These are phyloP conservation scores for Florisuga fusca DNA, from an alignment of 2,797 vertebrate genomes.

Conservation along the genomic window DNA sequence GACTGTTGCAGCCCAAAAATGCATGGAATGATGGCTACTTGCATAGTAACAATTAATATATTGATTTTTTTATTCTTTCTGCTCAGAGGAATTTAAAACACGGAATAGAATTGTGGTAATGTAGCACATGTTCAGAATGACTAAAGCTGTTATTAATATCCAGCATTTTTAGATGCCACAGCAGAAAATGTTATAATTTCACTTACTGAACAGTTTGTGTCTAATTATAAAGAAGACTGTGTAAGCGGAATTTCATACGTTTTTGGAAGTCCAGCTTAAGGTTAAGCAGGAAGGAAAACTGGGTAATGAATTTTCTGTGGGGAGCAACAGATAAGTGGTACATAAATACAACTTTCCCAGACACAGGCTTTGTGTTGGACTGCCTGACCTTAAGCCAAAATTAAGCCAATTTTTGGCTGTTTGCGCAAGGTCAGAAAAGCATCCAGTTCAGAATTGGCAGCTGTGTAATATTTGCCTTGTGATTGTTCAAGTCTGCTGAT, in stretches of 20 bases:
- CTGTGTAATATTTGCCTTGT: not conserved
- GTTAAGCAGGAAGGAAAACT: slow-evolving; percentile 61
- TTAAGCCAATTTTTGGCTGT: slow-evolving; percentile 10
- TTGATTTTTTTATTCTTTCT: not conserved
- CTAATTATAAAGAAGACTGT: slow-evolving; percentile 32
- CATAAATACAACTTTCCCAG: slow-evolving; percentile 42
- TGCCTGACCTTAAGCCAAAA: slow-evolving; percentile 47
- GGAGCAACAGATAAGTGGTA: slow-evolving; percentile 38
- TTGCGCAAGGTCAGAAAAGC: not conserved
- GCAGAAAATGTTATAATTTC: slow-evolving; percentile 15
- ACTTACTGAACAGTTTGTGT: not conserved
- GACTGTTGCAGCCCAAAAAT: not conserved
- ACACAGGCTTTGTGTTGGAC: not conserved
- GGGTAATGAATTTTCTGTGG: slow-evolving; percentile 48
- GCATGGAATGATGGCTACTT: not conserved
- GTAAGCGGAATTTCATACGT: slow-evolving; percentile 36
- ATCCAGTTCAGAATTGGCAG: not conserved
- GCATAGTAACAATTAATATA: not conserved
- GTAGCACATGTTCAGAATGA: not conserved
- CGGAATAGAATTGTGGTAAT: not conserved
- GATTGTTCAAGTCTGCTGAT: not conserved
- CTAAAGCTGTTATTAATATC: slow-evolving; percentile 41
- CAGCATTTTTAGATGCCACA: slow-evolving; percentile 3
- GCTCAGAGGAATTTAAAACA: not conserved
- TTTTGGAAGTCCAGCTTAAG: slow-evolving; percentile 30